Conservation (phyloP, 2,113 vertebrate species). For the Boulengeromyrus knoepffleri region DNA sequence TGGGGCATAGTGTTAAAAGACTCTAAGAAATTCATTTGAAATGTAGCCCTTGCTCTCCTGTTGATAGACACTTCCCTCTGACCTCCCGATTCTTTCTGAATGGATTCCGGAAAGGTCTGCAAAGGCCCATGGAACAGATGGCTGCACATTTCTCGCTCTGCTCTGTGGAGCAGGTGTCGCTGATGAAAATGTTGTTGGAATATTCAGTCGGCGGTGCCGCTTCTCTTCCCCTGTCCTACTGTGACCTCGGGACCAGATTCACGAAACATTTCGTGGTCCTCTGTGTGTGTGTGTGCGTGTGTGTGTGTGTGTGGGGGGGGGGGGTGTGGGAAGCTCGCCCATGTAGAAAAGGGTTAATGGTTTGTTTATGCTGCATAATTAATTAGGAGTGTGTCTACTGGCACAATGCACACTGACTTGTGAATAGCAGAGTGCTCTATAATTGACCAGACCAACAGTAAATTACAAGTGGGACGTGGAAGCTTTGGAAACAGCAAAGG, state of each 20-base stretch:
- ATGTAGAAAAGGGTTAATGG: constrained; percentile 32
- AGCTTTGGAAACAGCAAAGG: constrained; percentile 39
- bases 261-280: constrained; percentile 19
- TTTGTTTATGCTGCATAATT: constrained; percentile 32
- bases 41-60: background rate
- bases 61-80: background rate
- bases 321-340: background rate
- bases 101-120: background rate
- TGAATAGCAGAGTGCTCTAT: constrained; percentile 30
- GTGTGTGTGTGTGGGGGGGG: too few species aligned
- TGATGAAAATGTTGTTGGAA: constrained; percentile 28
- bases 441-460: constrained; percentile 16
- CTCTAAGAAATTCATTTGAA: background rate
- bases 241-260: constrained; percentile 23
- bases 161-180: constrained; percentile 21
- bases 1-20: background rate
- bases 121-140: background rate
- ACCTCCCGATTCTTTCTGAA: background rate
- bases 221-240: background rate
- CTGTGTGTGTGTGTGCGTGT: background rate
- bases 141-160: background rate
- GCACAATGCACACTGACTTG: constrained; percentile 22
- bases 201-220: constrained; percentile 20
- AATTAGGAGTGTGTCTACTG: constrained; percentile 34
- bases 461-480: constrained; percentile 24